phyloP scores from a whole-genome alignment of 2,113 vertebrate genomes.

The Brachionichthys hirsutus region DNA sequence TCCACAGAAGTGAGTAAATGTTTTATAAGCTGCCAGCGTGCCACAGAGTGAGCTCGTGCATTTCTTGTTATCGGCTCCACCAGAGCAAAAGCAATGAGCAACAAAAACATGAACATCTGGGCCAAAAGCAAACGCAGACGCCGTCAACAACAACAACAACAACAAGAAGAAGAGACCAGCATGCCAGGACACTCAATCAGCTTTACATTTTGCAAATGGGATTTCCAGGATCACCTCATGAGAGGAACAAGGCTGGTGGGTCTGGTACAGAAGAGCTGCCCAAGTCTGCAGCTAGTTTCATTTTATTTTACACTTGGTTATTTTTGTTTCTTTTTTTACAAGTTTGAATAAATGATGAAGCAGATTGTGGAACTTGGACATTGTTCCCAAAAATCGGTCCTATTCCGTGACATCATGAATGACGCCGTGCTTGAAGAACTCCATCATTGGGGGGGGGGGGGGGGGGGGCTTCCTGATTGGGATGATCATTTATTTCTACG shows the following conservation, averaged over 20 bases:
- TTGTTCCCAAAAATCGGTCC: background rate
- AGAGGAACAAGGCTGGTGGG: conserved; percentile 34
- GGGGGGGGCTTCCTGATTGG: conserved; percentile 10
- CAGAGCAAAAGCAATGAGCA: conserved; percentile 51
- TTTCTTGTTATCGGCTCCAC: conserved; percentile 33
- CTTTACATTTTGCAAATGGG: conserved; percentile 29
- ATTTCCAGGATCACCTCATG: conserved; percentile 29
- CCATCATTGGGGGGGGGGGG: no score
- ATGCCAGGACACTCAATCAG: conserved; percentile 84
- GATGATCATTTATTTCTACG: background rate
- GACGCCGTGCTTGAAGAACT: no score
- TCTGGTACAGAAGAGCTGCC: conserved; percentile 38
- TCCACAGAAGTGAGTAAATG: conserved; percentile 10
- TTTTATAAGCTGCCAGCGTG: conserved; percentile 39
- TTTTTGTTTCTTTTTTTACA: background rate
- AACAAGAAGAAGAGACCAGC: no score
- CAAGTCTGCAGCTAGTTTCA: background rate
- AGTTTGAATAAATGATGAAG: background rate
- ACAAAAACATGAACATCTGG: conserved; percentile 23
- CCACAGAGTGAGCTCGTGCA: conserved; percentile 59
- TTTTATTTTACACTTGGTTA: background rate
- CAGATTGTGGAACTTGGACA: background rate
- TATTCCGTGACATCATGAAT: no score
- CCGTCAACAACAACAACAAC: conserved; percentile 44
- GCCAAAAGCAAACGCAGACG: conserved; percentile 36